A percentile compares a stretch with the other conserved stretches of the same genome.
These are phyloP conservation scores for Cairina moschata DNA, from an alignment of 2,113 vertebrate species.

Conservation along the genomic window DNA sequence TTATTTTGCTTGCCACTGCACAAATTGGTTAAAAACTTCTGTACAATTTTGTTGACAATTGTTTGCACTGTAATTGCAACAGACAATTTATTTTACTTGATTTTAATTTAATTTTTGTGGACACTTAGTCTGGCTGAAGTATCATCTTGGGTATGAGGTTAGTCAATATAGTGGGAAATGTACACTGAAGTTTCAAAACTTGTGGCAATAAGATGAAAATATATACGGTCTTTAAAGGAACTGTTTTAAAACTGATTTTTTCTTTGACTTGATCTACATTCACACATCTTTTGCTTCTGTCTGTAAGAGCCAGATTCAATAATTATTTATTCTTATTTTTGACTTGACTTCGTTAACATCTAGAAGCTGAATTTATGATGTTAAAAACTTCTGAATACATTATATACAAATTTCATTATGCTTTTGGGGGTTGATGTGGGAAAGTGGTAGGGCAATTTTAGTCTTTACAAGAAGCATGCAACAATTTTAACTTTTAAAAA, in stretches of 20 bases:
- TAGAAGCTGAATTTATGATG: neutral
- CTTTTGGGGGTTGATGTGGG: neutral
- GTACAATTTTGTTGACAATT: neutral
- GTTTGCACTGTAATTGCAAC: neutral
- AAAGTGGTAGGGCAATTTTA: neutral
- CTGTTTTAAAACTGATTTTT: neutral
- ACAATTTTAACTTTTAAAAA: neutral
- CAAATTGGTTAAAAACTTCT: neutral
- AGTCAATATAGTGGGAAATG: neutral
- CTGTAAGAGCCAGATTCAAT: neutral
- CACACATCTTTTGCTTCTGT: neutral
- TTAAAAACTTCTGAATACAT: neutral
- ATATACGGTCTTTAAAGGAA: neutral
- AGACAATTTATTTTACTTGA: neutral
- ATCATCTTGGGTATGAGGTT: neutral
- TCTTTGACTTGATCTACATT: neutral
- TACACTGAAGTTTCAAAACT: neutral
- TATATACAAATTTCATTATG: neutral
- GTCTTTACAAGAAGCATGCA: neutral
- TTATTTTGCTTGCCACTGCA: neutral
- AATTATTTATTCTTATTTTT: neutral
- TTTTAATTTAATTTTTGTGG: neutral
- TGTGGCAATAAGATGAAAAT: neutral
- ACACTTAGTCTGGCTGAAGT: neutral
- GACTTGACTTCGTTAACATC: neutral